phyloP scores from a whole-genome alignment of 2,888 invertebrate species.

The Pollenia amentaria region DNA sequence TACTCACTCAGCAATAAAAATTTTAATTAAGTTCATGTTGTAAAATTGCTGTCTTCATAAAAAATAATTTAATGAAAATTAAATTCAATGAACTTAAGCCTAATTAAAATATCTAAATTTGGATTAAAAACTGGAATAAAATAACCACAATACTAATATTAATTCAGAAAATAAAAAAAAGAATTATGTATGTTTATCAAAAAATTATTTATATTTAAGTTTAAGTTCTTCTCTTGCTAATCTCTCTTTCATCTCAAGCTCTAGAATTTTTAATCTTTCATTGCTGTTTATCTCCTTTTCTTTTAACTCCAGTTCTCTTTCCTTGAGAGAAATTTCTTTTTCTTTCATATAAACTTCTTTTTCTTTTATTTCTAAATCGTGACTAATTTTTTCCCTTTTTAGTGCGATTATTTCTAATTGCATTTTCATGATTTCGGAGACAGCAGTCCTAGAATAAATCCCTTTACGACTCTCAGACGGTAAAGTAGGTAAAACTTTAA shows the following conservation, averaged over 20 bases:
- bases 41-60: too few species aligned
- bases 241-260: slow-evolving; percentile 14
- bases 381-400: slow-evolving; percentile 29
- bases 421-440: slow-evolving; percentile 37
- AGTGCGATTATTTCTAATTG: slow-evolving; percentile 28
- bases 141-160: too few species aligned
- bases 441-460: slow-evolving; percentile 43
- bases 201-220: not conserved
- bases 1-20: too few species aligned
- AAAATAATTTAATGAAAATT: too few species aligned
- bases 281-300: not conserved
- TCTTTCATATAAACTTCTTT: not conserved
- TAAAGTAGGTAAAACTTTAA: not conserved
- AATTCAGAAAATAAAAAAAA: too few species aligned
- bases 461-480: not conserved
- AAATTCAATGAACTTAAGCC: too few species aligned
- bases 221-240: not conserved
- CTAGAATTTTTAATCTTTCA: not conserved
- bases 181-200: too few species aligned
- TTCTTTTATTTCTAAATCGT: not conserved
- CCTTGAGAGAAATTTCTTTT: not conserved
- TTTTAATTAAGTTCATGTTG: too few species aligned
- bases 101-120: too few species aligned
- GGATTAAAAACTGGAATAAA: too few species aligned
- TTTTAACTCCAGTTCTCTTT: slow-evolving; percentile 21